Percentiles rank a stretch among this genome's conserved stretches.
phyloP scores from a whole-genome alignment of 2,888 invertebrate genomes.

The Apotomis betuletana region DNA sequence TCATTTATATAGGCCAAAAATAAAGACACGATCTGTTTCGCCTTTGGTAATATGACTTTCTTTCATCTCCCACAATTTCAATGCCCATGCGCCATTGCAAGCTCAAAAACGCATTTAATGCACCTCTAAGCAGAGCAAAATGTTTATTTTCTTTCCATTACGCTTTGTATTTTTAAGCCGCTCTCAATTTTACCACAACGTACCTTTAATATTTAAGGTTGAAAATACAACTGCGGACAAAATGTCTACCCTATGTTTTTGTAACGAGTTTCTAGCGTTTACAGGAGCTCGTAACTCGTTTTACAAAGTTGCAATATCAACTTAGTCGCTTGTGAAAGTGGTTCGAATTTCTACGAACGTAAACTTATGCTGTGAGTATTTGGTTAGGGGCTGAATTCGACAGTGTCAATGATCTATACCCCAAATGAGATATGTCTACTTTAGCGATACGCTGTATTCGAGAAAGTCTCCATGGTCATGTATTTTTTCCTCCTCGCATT shows the following conservation, averaged over 20 bases:
- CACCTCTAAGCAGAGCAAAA: conserved; percentile 8
- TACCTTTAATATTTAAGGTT: neutral
- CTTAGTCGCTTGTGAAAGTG: neutral
- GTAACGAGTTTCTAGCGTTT: neutral
- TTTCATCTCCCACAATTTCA: neutral
- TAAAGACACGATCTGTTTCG: too few relatives aligned
- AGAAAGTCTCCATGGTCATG: too few relatives aligned
- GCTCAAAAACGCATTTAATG: conserved; percentile 11
- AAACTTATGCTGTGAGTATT: too few relatives aligned
- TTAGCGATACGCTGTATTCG: too few relatives aligned
- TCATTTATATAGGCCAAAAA: too few relatives aligned
- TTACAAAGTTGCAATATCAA: neutral
- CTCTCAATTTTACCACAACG: neutral
- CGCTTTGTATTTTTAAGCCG: conserved; percentile 32
- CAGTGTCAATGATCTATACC: too few relatives aligned
- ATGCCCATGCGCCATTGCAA: neutral
- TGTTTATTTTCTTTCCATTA: conserved; percentile 29
- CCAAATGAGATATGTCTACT: too few relatives aligned
- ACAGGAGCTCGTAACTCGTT: neutral
- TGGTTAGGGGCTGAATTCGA: too few relatives aligned
- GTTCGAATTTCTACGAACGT: neutral
- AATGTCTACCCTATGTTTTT: neutral
- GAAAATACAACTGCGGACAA: conserved; percentile 4
- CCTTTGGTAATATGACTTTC: neutral
- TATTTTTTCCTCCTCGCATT: too few relatives aligned